phyloP scores from a whole-genome alignment of 2,113 vertebrate species.

The Nothoprocta perdicaria region DNA sequence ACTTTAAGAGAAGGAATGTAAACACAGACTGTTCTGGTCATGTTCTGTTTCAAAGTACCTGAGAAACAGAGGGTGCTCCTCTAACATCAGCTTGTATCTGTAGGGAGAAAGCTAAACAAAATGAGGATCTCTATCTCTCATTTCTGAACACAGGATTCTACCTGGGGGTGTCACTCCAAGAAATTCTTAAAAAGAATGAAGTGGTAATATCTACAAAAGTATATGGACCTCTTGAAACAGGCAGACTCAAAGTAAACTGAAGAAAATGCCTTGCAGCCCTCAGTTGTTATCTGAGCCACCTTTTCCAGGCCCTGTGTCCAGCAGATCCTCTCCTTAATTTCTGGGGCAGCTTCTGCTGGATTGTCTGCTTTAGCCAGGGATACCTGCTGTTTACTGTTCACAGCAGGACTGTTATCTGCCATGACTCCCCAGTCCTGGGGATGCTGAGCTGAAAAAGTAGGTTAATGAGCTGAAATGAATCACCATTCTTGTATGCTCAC shows the following conservation, averaged over 20 bases:
- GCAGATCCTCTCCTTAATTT: neutral
- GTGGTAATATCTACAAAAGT: neutral
- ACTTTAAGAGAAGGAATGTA: neutral
- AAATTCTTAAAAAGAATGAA: neutral
- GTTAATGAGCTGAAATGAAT: neutral
- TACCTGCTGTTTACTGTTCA: neutral
- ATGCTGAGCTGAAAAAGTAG: neutral
- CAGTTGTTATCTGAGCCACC: neutral
- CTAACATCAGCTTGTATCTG: neutral
- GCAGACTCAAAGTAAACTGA: neutral
- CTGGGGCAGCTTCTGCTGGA: neutral
- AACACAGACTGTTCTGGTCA: neutral
- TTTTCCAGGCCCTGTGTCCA: neutral
- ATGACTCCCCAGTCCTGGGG: neutral
- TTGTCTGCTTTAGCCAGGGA: neutral
- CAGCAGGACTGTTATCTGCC: neutral
- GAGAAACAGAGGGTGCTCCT: neutral
- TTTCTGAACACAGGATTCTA: neutral
- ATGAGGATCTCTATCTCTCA: rapidly evolving
- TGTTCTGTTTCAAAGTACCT: conserved; percentile 12
- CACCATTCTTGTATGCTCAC: neutral
- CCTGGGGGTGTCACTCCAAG: neutral
- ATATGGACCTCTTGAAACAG: neutral
- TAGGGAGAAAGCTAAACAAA: neutral
- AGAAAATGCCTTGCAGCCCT: neutral